phyloP scores from a whole-genome alignment of 2,797 vertebrate genomes.

The Scleropages formosus region DNA sequence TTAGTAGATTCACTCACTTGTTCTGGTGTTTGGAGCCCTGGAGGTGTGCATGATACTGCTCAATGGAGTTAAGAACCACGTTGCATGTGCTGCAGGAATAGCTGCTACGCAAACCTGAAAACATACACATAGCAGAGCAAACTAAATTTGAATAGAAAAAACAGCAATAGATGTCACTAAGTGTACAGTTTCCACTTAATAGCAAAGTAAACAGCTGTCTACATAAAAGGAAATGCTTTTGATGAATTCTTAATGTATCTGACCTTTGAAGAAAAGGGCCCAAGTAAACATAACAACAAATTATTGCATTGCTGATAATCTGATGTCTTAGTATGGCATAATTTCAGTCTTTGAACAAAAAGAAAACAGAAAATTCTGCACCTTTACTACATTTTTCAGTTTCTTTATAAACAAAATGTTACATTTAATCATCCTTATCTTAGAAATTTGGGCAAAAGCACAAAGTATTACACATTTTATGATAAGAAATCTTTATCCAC shows the following conservation, averaged over 20 bases:
- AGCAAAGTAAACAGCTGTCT: background rate
- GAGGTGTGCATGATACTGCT: conserved; percentile 82
- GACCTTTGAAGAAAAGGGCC: background rate
- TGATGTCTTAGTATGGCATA: background rate
- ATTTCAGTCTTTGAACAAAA: conserved; percentile 1
- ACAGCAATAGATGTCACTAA: too few relatives aligned
- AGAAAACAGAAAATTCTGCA: too few relatives aligned
- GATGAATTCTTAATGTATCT: too few relatives aligned
- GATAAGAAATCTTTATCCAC: conserved; percentile 12
- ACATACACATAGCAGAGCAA: background rate
- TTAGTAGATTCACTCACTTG: conserved; percentile 62
- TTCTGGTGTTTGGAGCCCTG: conserved; percentile 84
- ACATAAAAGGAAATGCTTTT: background rate
- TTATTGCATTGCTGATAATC: background rate
- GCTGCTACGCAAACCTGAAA: conserved; percentile 73
- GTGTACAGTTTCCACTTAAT: too few relatives aligned
- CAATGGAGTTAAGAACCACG: conserved; percentile 80
- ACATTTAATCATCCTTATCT: background rate
- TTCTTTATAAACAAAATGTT: background rate
- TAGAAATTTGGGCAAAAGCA: background rate
- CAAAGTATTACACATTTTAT: conserved; percentile 3
- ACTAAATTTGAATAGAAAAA: too few relatives aligned
- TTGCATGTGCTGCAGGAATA: conserved; percentile 79
- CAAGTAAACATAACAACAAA: background rate
- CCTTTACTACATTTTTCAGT: background rate